Base-by-base conservation (phyloP, 2,113 vertebrate species). In the Sinocyclocheilus grahami region DNA sequence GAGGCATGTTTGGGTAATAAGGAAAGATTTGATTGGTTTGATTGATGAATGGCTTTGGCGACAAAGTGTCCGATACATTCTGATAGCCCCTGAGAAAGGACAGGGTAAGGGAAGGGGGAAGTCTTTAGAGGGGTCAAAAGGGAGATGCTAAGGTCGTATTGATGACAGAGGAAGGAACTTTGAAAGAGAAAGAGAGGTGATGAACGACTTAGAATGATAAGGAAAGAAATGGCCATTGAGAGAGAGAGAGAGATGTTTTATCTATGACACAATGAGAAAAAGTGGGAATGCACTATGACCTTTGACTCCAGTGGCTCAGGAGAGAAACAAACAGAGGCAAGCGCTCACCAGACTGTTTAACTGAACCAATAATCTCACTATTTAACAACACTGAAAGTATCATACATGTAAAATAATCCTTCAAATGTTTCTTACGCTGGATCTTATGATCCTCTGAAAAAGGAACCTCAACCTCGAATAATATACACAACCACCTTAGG, bases 111-210 rank as follows among this genome's bases (percentile, higher is more conserved):
- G 85, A 37, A 62, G 62, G 78, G 48, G 69, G 80, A 27, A 30
- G 67, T 71, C 55, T 48, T 65, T 9, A 22, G 53, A 2, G 63
- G 62, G 74, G 86, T 83, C 79, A 84, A 53, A n/a, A 76, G 62
- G 83, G 88, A 87, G 88, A 90, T 75, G 85, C 87, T 42, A 16
- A 67, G 86, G 88, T 90, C 89, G 30, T 74, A 75, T 62, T 84
- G 90, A 90, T 90, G 90, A 90, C 85, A 86, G 89, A 84, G 84
- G 55, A 69, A 37, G 85, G 72, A 48, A 51, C 58, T 39, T 46
- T 69, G 71, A 82, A 82, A 87, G 83, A 85, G 85, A 87, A 78
- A 86, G 87, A 88, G 79, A 81, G 33, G 62, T 78, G 87, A 87
- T 86, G 62, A 85, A 78, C n/a, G 83, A 82, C 72, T 18, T 24